Evolutionary conservation across 2,113 vertebrate species (phyloP).

Genomic region (Ranitomeya variabilis): DNA sequence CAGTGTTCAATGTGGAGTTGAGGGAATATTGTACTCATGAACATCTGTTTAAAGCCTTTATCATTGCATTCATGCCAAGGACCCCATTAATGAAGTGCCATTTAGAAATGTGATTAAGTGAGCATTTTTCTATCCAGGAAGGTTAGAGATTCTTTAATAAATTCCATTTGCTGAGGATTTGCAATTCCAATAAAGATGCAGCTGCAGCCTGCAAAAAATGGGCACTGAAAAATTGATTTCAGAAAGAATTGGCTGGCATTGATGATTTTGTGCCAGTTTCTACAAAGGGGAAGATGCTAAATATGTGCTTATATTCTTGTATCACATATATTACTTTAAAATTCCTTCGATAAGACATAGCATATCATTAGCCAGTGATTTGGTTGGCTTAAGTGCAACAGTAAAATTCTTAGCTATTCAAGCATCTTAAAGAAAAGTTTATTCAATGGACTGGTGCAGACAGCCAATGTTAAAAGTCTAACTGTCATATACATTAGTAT

Average conservation of each 20-base stretch:
- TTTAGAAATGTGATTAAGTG: conserved; percentile 59
- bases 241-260: conserved; percentile 54
- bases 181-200: conserved; percentile 58
- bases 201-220: conserved; percentile 54
- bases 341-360: conserved; percentile 29
- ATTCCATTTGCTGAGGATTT: conserved; percentile 57
- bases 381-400: conserved; percentile 14
- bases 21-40: conserved; percentile 35
- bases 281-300: conserved; percentile 20
- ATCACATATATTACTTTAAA: conserved; percentile 46
- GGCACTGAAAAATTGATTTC: conserved; percentile 55
- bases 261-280: conserved; percentile 49
- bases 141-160: conserved; percentile 55
- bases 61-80: conserved; percentile 53
- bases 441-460: background rate
- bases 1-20: conserved; percentile 18
- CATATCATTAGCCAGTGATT: conserved; percentile 47
- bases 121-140: conserved; percentile 51
- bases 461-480: background rate
- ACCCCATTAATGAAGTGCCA: conserved; percentile 58
- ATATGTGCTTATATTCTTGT: conserved; percentile 22
- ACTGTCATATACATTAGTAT: too few relatives aligned
- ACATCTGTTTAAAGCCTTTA: conserved; percentile 54
- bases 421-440: background rate
- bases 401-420: conserved; percentile 6